These are phyloP conservation scores for Mizuhopecten yessoensis DNA, from an alignment of 1,140 invertebrate genomes.

Conservation along the genomic window DNA sequence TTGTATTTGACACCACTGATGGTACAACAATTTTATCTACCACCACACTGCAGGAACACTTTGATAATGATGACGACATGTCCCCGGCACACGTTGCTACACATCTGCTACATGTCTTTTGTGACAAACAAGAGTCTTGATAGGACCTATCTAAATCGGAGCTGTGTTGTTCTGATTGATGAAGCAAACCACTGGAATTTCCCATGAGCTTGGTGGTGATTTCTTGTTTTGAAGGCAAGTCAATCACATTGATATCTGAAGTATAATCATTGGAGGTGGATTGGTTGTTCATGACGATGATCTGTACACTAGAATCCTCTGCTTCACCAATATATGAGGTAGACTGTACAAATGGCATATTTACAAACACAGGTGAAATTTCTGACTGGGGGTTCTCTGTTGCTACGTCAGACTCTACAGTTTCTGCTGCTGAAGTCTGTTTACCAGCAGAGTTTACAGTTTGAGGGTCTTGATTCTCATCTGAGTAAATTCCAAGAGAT, in stretches of 20 bases:
- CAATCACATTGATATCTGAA: conserved; percentile 51
- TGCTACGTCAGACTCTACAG: neutral
- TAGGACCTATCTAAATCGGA: neutral
- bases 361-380: neutral
- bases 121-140: neutral
- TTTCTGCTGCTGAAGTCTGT: neutral
- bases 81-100: neutral
- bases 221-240: conserved; percentile 41
- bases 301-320: conserved; percentile 42
- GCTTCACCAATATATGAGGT: neutral
- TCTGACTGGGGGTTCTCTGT: neutral
- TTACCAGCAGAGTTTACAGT: neutral
- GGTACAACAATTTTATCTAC: neutral
- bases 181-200: too few species aligned
- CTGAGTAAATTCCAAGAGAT: conserved; percentile 48
- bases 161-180: too few species aligned
- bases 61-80: neutral
- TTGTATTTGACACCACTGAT: neutral
- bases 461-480: conserved; percentile 33
- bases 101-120: neutral
- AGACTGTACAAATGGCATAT: neutral
- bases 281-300: conserved; percentile 52
- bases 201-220: too few species aligned
- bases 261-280: conserved; percentile 43
- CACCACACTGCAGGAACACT: neutral